Evolutionary conservation across 2,888 invertebrate genomes (phyloP), one percentile per base, ranked within the genome.

Genomic region (Gasteruption jaculator): DNA sequence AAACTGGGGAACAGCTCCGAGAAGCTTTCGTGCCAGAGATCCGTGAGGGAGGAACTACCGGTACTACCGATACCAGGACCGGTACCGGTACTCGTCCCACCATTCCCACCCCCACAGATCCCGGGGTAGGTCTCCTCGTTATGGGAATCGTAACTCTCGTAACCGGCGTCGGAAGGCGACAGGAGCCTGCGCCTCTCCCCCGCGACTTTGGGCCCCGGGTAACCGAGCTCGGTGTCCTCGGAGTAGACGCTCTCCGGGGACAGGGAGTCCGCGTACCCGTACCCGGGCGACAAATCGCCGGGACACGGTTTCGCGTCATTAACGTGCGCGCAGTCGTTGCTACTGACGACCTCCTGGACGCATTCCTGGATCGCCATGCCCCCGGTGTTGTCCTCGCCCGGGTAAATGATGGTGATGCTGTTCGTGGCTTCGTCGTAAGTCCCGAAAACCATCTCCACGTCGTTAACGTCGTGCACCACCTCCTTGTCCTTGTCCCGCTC

Each of bases 1-100:
- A 88, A 73, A 47, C 79, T 80, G 24, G 88, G 87, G 71, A 89
- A 89, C 54, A 89, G 71, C 71, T 87, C 86, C 46, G 84, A 81
- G 57, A 87, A 81, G 55, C 82, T 82, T 61, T 81, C 82, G 61
- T 84, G 82, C 85, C 85, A 86, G 58, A 82, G 75, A 62, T 85
- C 83, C 4, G 68, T 63, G 61, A 82, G 73, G 48, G 75, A 63
- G 61, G 74, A 72, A 69, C 74, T 72, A 12, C 37, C 22, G 24
- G 18, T 36, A 5, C 10, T 22, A 22, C n/a, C n/a, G n/a, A n/a
- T n/a, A n/a, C n/a, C n/a, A n/a, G n/a, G n/a, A n/a, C n/a, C n/a
- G n/a, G n/a, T n/a, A n/a, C n/a, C n/a, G n/a, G n/a, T n/a, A n/a
- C n/a, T n/a, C n/a, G 40, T 49, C 4, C 34, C 11, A 12, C 16